Evolutionary conservation across 2,888 invertebrate species (phyloP).

Genomic region (Carcina quercana): DNA sequence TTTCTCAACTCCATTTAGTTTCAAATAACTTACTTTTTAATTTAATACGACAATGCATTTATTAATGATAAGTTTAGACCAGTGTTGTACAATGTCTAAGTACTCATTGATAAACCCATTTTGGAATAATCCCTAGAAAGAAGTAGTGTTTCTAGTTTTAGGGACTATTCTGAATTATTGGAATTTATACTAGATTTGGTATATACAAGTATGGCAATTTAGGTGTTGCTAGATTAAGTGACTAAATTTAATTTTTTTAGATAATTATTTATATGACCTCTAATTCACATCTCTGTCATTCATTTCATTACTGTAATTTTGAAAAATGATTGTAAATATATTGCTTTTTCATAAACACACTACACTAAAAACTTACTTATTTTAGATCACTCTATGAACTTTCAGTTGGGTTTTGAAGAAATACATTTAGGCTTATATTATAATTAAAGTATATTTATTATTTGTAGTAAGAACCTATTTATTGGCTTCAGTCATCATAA

Average conservation of each 20-base stretch:
- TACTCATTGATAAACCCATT: conserved; percentile 31
- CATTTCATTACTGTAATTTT: neutral
- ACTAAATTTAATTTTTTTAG: no score
- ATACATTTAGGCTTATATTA: conserved; percentile 19
- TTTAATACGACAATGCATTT: conserved; percentile 34
- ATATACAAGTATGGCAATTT: no score
- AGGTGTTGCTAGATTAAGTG: no score
- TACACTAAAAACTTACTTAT: conserved; percentile 5
- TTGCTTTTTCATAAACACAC: neutral
- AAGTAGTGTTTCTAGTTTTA: conserved; percentile 25
- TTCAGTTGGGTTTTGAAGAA: conserved; percentile 73
- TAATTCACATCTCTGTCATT: neutral
- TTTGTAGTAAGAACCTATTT: neutral
- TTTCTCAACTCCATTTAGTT: neutral
- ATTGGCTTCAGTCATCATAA: conserved; percentile 11
- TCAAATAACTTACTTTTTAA: neutral
- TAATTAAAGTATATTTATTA: conserved; percentile 4
- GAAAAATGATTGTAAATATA: conserved; percentile 10
- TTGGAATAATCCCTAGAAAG: conserved; percentile 66
- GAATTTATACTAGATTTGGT: conserved; percentile 8
- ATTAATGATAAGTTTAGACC: conserved; percentile 35
- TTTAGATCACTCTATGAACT: conserved; percentile 52
- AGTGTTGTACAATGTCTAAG: conserved; percentile 48
- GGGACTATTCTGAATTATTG: conserved; percentile 62
- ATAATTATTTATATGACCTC: no score